Percentiles rank a stretch among this genome's conserved stretches.
Conservation (phyloP, 2,797 vertebrate genomes). For the Netta rufina region DNA sequence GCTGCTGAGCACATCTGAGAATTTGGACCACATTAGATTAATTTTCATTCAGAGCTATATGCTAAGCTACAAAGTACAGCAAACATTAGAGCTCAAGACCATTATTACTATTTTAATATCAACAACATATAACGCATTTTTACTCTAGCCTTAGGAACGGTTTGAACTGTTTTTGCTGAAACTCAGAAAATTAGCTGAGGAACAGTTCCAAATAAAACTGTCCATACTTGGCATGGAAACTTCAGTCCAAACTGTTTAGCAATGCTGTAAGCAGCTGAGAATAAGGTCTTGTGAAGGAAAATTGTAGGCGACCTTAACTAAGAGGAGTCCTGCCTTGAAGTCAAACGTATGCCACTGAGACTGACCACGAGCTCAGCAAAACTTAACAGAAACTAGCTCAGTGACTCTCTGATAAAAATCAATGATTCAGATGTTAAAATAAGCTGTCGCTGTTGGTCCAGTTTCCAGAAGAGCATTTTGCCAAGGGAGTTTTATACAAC, state of each 20-base stretch:
- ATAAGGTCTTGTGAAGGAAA: slow-evolving; percentile 14
- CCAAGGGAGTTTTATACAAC: background rate
- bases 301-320: background rate
- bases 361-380: background rate
- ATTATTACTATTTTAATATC: background rate
- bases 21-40: background rate
- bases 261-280: slow-evolving; percentile 20
- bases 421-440: background rate
- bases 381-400: background rate
- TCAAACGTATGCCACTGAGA: background rate
- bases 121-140: background rate
- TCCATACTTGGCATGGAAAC: slow-evolving; percentile 70
- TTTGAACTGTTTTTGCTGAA: slow-evolving; percentile 15
- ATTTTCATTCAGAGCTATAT: background rate
- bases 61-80: background rate
- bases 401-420: background rate
- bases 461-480: background rate
- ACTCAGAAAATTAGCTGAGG: slow-evolving; percentile 28
- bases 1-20: background rate
- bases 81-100: background rate
- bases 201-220: slow-evolving; percentile 24
- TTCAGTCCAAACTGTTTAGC: slow-evolving; percentile 29
- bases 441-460: background rate
- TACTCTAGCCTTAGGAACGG: background rate
- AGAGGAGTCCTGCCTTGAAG: background rate